Evolutionary conservation across 2,797 vertebrate genomes (phyloP).

Genomic region (Masticophis lateralis): DNA sequence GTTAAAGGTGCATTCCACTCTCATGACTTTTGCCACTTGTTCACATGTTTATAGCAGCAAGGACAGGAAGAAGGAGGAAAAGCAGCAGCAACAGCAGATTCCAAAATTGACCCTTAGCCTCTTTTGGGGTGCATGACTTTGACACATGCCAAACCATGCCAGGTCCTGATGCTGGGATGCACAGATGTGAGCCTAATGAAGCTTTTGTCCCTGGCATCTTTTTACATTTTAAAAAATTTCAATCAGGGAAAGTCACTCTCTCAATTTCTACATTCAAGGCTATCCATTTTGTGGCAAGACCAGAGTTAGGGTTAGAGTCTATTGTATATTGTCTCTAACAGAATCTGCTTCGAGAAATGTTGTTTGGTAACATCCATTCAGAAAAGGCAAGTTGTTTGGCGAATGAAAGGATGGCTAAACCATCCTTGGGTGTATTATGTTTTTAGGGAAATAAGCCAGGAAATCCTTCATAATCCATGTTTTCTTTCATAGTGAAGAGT

Average conservation of each 20-base stretch:
- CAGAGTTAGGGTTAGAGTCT: not conserved
- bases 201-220: not conserved
- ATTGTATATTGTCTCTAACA: not conserved
- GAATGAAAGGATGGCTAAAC: not conserved
- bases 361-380: not conserved
- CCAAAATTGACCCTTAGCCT: not conserved
- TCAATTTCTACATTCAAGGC: not conserved
- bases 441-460: no score
- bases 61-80: not conserved
- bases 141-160: not conserved
- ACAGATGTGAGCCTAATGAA: not conserved
- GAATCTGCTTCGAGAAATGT: not conserved
- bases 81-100: not conserved
- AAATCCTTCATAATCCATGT: not conserved
- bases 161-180: not conserved
- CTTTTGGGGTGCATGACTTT: not conserved
- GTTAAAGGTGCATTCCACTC: not conserved
- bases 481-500: conserved; percentile 78
- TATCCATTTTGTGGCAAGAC: not conserved
- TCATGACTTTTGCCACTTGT: not conserved
- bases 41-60: not conserved
- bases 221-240: not conserved
- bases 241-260: no score
- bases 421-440: not conserved
- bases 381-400: not conserved